Evolutionary conservation across 2,888 invertebrate genomes (phyloP).

Genomic region (Adelphocoris suturalis): DNA sequence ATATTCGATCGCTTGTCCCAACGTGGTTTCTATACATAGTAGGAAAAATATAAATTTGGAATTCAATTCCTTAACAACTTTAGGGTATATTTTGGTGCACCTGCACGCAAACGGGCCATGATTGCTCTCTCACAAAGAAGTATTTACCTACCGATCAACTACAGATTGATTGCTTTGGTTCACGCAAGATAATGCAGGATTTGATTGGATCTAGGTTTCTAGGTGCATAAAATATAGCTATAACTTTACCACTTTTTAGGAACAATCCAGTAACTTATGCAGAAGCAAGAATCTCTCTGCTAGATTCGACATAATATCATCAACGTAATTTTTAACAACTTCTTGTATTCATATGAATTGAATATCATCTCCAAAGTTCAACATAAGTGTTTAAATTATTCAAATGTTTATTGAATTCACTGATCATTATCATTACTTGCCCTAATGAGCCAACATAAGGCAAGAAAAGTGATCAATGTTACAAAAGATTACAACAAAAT

Average conservation of each 20-base stretch:
- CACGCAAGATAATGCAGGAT: background rate
- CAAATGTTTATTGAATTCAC: too few relatives aligned
- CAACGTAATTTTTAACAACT: too few relatives aligned
- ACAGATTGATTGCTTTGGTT: constrained; percentile 25
- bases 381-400: too few relatives aligned
- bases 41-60: constrained; percentile 34
- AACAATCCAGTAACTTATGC: background rate
- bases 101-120: background rate
- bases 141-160: constrained; percentile 6
- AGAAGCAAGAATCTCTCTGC: background rate
- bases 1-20: background rate
- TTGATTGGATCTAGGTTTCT: background rate
- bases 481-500: too few relatives aligned
- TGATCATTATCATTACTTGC: background rate
- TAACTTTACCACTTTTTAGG: background rate
- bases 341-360: too few relatives aligned
- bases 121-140: constrained; percentile 20
- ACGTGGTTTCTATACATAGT: background rate
- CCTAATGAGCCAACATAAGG: background rate
- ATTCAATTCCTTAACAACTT: constrained; percentile 14
- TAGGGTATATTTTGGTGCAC: background rate
- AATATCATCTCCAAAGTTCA: background rate
- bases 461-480: background rate
- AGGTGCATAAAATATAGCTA: constrained; percentile 9
- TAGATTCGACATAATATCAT: too few relatives aligned